phyloP scores from a whole-genome alignment of 2,113 vertebrate genomes.

The Narcine bancroftii region DNA sequence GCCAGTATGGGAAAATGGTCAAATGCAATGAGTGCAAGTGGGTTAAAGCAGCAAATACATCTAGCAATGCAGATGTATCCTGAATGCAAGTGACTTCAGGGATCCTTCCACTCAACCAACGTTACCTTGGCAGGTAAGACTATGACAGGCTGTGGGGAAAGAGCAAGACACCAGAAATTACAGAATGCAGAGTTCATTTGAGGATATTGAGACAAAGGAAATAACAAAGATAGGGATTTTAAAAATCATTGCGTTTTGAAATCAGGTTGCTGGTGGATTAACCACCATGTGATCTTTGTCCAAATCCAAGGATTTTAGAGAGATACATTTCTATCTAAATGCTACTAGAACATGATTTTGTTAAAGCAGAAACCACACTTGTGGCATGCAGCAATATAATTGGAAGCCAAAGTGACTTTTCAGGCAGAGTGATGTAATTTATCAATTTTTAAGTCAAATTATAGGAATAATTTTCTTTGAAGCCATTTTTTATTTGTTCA shows the following conservation, averaged over 20 bases:
- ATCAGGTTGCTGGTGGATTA: neutral
- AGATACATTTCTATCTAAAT: neutral
- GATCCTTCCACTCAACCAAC: neutral
- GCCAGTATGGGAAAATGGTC: no score
- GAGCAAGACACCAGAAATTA: neutral
- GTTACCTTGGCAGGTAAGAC: neutral
- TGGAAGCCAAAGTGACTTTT: neutral
- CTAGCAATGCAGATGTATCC: no score
- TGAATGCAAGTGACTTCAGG: neutral
- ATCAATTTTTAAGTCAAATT: neutral
- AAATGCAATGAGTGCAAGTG: no score
- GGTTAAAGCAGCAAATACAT: no score
- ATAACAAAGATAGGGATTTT: neutral
- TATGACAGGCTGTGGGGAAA: neutral
- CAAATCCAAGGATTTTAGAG: neutral
- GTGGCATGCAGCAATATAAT: neutral
- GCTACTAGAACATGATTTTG: neutral
- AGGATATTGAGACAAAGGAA: no score
- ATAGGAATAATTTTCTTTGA: neutral
- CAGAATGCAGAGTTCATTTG: neutral
- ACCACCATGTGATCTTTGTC: neutral
- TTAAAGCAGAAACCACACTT: neutral
- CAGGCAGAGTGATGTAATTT: neutral
- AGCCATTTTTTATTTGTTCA: neutral
- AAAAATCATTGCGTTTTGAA: neutral